Conservation (phyloP, 2,113 vertebrate species). For the Alexandromys fortis region DNA sequence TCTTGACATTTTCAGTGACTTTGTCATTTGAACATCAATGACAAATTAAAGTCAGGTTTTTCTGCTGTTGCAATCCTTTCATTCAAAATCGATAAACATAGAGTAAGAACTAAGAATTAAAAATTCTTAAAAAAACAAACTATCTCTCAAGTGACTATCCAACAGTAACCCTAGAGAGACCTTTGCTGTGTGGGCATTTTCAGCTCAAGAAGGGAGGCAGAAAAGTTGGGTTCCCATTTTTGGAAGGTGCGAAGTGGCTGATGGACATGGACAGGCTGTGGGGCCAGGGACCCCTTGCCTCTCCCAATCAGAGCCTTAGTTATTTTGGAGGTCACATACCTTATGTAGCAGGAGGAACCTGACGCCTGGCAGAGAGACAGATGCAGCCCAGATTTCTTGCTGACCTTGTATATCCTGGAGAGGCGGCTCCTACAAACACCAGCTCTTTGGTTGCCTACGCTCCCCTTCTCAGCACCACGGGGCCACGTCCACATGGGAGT, state of each 20-base stretch:
- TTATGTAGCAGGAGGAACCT: constrained; percentile 90
- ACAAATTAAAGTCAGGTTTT: constrained; percentile 12
- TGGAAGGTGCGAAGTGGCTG: constrained; percentile 87
- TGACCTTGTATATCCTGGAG: constrained; percentile 88
- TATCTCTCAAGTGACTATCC: constrained; percentile 66
- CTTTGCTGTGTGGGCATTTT: constrained; percentile 76
- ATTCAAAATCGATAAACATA: background rate
- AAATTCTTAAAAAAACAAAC: background rate
- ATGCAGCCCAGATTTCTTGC: constrained; percentile 86
- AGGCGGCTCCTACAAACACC: constrained; percentile 88
- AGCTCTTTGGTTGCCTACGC: constrained; percentile 81
- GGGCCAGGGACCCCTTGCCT: constrained; percentile 84
- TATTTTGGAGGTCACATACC: constrained; percentile 95
- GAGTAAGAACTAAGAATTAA: background rate
- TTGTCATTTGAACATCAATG: constrained; percentile 34
- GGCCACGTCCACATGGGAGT: constrained; percentile 79
- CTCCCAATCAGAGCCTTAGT: constrained; percentile 89
- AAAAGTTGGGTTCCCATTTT: constrained; percentile 84
- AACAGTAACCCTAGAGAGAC: constrained; percentile 65
- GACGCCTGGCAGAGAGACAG: constrained; percentile 89
- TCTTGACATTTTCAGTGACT: background rate
- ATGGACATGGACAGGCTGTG: constrained; percentile 89
- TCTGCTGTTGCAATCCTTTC: background rate
- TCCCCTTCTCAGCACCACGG: constrained; percentile 73
- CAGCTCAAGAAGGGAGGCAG: constrained; percentile 70